Evolutionary conservation across 2,797 vertebrate species (phyloP).

Genomic region (Hippopotamyrus pictus): DNA sequence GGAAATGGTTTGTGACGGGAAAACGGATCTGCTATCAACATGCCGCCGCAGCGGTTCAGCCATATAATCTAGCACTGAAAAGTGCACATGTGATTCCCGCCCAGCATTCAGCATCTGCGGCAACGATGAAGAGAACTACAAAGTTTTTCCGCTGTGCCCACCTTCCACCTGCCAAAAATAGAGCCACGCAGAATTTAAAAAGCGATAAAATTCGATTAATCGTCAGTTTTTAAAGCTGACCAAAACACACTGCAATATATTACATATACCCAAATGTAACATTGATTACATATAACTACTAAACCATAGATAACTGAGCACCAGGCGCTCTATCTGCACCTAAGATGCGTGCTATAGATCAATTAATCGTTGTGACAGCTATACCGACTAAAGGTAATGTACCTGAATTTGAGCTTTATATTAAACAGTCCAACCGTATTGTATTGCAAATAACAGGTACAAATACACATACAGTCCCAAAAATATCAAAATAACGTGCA

Average conservation of each 20-base stretch:
- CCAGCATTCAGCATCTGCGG: background rate
- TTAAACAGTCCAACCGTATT: background rate
- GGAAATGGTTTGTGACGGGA: background rate
- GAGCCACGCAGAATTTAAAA: background rate
- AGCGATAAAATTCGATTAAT: background rate
- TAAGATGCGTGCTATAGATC: background rate
- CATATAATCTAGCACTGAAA: background rate
- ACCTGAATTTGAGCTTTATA: background rate
- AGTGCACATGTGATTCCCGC: background rate
- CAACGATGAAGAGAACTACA: background rate
- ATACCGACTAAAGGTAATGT: background rate
- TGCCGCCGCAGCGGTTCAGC: background rate
- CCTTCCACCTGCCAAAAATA: background rate
- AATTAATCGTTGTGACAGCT: background rate
- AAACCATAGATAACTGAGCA: background rate
- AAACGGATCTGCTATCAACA: background rate
- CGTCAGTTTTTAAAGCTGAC: background rate
- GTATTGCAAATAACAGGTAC: background rate
- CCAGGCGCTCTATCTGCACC: background rate
- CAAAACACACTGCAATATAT: background rate
- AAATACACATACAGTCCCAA: background rate
- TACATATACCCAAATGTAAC: background rate
- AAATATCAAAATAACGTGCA: background rate
- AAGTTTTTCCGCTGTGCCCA: background rate
- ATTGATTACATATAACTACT: background rate